Conservation (phyloP, 2,797 vertebrate species). For the Pseudopleuronectes americanus region DNA sequence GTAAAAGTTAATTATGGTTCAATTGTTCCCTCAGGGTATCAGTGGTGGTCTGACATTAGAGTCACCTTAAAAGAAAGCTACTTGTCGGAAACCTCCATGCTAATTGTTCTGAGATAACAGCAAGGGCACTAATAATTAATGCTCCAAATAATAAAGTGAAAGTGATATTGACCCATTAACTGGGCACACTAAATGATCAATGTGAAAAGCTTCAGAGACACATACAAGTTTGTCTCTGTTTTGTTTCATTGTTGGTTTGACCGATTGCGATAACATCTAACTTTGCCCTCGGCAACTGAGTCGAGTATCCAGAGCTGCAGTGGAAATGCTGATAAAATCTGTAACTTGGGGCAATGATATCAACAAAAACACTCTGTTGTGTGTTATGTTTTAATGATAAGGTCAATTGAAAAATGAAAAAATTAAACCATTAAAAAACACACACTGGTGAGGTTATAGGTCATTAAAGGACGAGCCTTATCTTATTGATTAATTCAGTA, state of each 20-base stretch:
- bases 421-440: neutral
- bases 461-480: neutral
- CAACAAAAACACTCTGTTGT: neutral
- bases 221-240: neutral
- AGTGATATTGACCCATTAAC: neutral
- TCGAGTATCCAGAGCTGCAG: neutral
- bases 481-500: neutral
- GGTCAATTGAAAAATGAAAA: neutral
- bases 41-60: slow-evolving; percentile 20
- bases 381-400: neutral
- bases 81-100: neutral
- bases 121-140: neutral
- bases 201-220: neutral
- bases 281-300: neutral
- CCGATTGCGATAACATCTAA: neutral
- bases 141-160: neutral
- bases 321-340: neutral
- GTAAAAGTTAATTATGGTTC: slow-evolving; percentile 46
- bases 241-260: neutral
- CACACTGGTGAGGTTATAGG: neutral
- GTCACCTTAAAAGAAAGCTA: slow-evolving; percentile 18
- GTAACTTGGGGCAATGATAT: neutral
- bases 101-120: neutral
- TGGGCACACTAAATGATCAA: neutral
- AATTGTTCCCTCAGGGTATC: slow-evolving; percentile 43